Evolutionary conservation across 1,140 invertebrate genomes (phyloP).

Genomic region (Drosophila willistoni): DNA sequence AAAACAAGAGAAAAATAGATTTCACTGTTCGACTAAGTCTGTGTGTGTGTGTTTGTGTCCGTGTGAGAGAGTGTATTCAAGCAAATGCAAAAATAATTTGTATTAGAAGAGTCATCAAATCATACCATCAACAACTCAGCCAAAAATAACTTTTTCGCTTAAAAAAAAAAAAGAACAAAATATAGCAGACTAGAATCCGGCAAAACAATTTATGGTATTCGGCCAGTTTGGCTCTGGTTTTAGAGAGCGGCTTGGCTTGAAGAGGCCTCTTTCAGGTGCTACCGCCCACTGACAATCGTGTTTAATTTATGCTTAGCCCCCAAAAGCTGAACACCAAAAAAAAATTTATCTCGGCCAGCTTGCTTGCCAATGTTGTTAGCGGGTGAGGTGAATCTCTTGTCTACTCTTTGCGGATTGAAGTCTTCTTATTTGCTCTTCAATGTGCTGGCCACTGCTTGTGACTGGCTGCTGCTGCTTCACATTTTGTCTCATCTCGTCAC

Average conservation of each 20-base stretch:
- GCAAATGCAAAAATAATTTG: background rate
- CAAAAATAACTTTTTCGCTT: background rate
- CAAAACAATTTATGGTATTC: constrained; percentile 4
- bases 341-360: constrained; percentile 48
- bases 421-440: constrained; percentile 48
- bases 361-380: constrained; percentile 28
- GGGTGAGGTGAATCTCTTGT: constrained; percentile 23
- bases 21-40: constrained; percentile 1
- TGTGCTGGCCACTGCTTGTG: constrained; percentile 3
- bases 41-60: background rate
- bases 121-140: background rate
- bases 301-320: constrained; percentile 22
- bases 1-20: constrained; percentile 14
- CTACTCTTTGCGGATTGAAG: constrained; percentile 25
- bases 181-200: background rate
- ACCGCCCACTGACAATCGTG: constrained; percentile 11
- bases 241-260: constrained; percentile 1
- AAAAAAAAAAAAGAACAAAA: background rate
- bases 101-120: background rate
- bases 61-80: background rate
- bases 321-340: background rate
- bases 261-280: constrained; percentile 4
- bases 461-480: background rate
- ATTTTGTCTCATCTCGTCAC: constrained; percentile 39
- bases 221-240: background rate